Percentiles rank a stretch among this genome's conserved stretches.
phyloP scores from a whole-genome alignment of 2,113 vertebrate species.

The Pimephales promelas region DNA sequence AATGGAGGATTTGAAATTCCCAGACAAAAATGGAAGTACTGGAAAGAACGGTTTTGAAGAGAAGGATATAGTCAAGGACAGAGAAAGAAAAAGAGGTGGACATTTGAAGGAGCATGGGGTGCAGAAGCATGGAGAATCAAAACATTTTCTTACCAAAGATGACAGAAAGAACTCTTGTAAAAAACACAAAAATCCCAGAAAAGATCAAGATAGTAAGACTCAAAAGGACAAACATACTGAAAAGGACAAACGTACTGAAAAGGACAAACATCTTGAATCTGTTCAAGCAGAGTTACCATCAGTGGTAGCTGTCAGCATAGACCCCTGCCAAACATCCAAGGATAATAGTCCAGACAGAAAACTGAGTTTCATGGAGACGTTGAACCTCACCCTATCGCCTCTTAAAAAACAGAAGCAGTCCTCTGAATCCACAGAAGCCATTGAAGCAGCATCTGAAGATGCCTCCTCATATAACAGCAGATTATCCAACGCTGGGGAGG shows the following conservation, averaged over 20 bases:
- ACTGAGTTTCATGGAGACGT: conserved; percentile 94
- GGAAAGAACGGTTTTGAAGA: not conserved
- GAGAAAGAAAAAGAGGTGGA: conserved; percentile 57
- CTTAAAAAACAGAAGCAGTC: conserved; percentile 78
- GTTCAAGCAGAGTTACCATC: not conserved
- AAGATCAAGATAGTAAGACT: not conserved
- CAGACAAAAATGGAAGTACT: conserved; percentile 23
- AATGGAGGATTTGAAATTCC: conserved; percentile 61
- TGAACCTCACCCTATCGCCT: conserved; percentile 95
- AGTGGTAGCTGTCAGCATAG: not conserved
- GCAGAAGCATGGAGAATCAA: conserved; percentile 12
- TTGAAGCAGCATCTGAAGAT: conserved; percentile 41
- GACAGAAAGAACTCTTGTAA: not conserved
- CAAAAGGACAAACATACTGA: not conserved
- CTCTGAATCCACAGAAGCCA: not conserved
- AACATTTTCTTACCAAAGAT: conserved; percentile 20
- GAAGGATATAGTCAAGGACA: conserved; percentile 54
- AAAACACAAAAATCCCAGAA: not conserved
- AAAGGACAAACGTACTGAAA: not conserved
- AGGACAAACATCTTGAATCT: not conserved
- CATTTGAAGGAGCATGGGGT: conserved; percentile 13
- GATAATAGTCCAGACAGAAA: conserved; percentile 78
- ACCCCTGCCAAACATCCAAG: conserved; percentile 17
- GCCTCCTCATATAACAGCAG: conserved; percentile 46
- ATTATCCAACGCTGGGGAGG: conserved; percentile 60